Conservation (phyloP, 2,888 invertebrate genomes). For the Charanyca ferruginea region DNA sequence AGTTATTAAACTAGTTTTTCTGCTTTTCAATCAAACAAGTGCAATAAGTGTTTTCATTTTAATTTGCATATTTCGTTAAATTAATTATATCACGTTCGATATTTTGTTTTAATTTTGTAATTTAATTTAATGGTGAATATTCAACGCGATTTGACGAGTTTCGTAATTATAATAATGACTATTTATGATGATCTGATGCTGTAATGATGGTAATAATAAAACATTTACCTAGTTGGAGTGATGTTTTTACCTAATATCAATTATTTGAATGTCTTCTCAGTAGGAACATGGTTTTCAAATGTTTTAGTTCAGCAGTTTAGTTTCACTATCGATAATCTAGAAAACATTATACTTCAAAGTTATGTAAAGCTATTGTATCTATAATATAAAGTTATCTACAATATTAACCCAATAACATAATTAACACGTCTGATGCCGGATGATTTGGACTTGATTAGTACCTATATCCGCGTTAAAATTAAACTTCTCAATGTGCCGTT, state of each 20-base stretch:
- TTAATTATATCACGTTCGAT: constrained; percentile 28
- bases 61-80: constrained; percentile 52
- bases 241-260: too few species aligned
- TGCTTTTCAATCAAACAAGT: constrained; percentile 43
- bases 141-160: constrained; percentile 20
- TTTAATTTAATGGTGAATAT: constrained; percentile 41
- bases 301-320: constrained; percentile 6
- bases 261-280: constrained; percentile 4
- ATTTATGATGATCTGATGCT: constrained; percentile 8
- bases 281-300: not conserved
- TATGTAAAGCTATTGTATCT: constrained; percentile 5
- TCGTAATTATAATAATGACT: constrained; percentile 21
- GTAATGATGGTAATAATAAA: constrained; percentile 29
- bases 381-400: not conserved
- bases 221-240: constrained; percentile 25
- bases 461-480: constrained; percentile 33
- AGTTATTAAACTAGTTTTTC: constrained; percentile 32
- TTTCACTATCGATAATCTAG: not conserved
- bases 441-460: constrained; percentile 23
- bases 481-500: not conserved
- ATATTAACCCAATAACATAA: constrained; percentile 15
- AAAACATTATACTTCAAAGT: constrained; percentile 4
- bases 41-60: constrained; percentile 49
- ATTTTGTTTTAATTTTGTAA: constrained; percentile 53
- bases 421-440: not conserved